Conservation (phyloP, 2,113 vertebrate genomes). For the Muntiacus reevesi region DNA sequence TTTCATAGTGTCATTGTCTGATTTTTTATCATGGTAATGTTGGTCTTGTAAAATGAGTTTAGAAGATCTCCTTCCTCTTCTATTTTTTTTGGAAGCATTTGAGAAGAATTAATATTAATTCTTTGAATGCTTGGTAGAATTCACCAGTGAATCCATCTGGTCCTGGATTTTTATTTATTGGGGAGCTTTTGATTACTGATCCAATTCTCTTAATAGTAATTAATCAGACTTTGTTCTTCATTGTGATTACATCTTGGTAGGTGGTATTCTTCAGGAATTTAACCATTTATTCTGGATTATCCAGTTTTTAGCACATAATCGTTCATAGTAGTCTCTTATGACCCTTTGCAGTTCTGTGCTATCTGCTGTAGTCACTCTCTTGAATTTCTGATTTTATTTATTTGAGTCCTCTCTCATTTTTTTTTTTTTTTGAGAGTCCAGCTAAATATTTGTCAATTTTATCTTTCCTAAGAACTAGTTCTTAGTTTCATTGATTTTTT, state of each 20-base stretch:
- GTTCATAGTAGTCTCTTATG: not conserved
- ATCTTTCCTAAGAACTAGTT: not conserved
- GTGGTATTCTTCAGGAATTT: not conserved
- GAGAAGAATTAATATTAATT: not conserved
- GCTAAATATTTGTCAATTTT: not conserved
- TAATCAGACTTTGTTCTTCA: not conserved
- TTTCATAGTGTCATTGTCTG: not conserved
- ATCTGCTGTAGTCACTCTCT: not conserved
- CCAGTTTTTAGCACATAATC: not conserved
- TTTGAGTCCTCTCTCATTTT: not conserved
- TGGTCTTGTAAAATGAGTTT: not conserved
- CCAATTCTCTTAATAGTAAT: not conserved
- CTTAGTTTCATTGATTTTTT: not conserved
- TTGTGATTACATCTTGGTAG: not conserved
- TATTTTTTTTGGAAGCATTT: not conserved
- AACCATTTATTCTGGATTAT: not conserved
- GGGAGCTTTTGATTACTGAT: not conserved
- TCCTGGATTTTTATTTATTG: not conserved
- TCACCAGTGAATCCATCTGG: not conserved
- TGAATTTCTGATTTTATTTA: not conserved
- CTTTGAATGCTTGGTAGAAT: not conserved
- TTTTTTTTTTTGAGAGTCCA: not conserved
- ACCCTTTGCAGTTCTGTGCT: not conserved
- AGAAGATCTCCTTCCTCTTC: not conserved
- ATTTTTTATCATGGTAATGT: not conserved